Evolutionary conservation across 2,113 vertebrate genomes (phyloP), one percentile per base, ranked within the genome.

Genomic region (Poeciliopsis occidentalis): DNA sequence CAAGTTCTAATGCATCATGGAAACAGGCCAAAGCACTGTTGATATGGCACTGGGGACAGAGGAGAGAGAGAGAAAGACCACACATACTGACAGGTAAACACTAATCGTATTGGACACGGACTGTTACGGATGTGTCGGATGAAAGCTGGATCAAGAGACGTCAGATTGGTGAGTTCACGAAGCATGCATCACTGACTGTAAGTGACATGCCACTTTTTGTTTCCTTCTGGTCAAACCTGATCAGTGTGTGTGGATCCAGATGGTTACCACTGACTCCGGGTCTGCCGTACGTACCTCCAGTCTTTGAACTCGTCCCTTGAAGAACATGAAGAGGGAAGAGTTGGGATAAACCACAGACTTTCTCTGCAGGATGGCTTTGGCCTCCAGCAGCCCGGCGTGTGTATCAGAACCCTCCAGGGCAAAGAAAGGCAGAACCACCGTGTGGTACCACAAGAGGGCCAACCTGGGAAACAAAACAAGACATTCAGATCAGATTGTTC

Each of bases 321-420:
- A 99, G 93, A 99, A 99, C 94, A 99, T 98, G 87, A 99, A 99
- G 78, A 99, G 95, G 71, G 98, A 99, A 5, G 98, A 99, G 93
- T 98, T 98, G 60, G 98, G 98, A 86, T 99, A 99, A 79, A 97
- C 95, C 85, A 97, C 93, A 64, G 97, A 97, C 90, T 99, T 99
- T 76, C 95, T 97, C 83, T 95, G 96, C 69, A 99, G 96, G 89
- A 99, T 99, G 73, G 97, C 95, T 89, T 98, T 98, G 10, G 98
- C 98, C 83, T 99, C 98, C 77, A 96, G 93, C 85, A 99, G 92
- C 67, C 98, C 98, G 1, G 93, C 96, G 22, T 93, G 95, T 47
- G 95, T 98, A 83, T 99, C 97, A 0, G 95, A 96, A 81, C 98
- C 98, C 62, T 99, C 97, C 92, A 99, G 94, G 79, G 98, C 97